A percentile compares a stretch with the other conserved stretches of the same genome.
Evolutionary conservation across 2,888 invertebrate genomes (phyloP).

Genomic region (Spodoptera exigua): DNA sequence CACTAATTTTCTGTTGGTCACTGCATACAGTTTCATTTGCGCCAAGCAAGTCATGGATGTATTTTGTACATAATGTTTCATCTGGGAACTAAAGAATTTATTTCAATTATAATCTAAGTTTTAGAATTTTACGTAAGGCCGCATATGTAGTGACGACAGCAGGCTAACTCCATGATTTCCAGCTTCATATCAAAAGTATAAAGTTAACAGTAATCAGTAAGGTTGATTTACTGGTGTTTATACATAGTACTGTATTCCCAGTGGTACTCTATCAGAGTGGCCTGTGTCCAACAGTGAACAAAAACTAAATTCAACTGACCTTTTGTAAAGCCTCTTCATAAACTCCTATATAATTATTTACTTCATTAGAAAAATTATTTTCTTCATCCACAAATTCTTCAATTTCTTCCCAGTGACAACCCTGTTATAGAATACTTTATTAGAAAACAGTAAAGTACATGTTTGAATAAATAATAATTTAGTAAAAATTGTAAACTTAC

Average conservation of each 20-base stretch:
- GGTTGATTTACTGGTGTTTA: no score
- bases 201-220: no score
- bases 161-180: no score
- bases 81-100: constrained; percentile 79
- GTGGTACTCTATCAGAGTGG: no score
- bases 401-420: constrained; percentile 79
- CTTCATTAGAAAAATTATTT: constrained; percentile 66
- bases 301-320: constrained; percentile 55
- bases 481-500: constrained; percentile 62
- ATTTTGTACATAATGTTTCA: constrained; percentile 77
- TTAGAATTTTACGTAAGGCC: no score
- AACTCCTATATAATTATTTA: constrained; percentile 77
- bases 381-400: constrained; percentile 75
- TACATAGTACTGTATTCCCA: no score
- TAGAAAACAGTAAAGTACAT: no score
- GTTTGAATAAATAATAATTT: no score
- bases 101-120: no score
- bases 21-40: constrained; percentile 70
- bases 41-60: constrained; percentile 77
- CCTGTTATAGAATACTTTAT: constrained; percentile 64
- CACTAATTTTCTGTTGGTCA: constrained; percentile 73
- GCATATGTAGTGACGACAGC: no score
- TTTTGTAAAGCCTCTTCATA: constrained; percentile 80
- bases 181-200: no score
- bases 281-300: no score